Evolutionary conservation across 2,113 vertebrate genomes (phyloP).

Genomic region (Phasianus colchicus): DNA sequence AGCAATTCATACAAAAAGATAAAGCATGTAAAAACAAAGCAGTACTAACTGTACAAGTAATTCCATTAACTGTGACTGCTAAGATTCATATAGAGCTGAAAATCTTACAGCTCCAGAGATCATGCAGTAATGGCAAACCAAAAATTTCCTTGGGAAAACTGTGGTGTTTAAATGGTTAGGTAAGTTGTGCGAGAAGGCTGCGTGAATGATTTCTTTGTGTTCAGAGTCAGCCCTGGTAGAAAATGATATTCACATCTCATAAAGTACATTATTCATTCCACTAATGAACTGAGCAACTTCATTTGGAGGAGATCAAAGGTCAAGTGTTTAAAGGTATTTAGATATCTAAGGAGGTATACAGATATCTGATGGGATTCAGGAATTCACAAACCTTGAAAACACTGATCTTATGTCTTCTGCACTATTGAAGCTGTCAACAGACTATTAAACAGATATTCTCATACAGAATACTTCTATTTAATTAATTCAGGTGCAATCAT

Average conservation of each 20-base stretch:
- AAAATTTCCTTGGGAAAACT: background rate
- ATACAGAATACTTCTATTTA: constrained; percentile 43
- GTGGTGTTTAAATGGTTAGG: background rate
- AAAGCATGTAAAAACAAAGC: constrained; percentile 24
- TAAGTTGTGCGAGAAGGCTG: background rate
- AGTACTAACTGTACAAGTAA: background rate
- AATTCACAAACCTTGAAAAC: background rate
- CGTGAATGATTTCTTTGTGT: background rate
- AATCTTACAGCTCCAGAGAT: background rate
- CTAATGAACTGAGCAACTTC: constrained; percentile 24
- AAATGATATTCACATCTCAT: constrained; percentile 14
- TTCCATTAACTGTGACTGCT: background rate
- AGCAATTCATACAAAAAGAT: background rate
- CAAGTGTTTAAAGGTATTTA: constrained; percentile 29
- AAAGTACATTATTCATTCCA: constrained; percentile 16
- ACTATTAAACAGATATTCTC: constrained; percentile 37
- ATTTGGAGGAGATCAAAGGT: constrained; percentile 23
- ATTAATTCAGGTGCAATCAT: constrained; percentile 67
- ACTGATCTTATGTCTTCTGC: background rate
- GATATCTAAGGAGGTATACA: background rate
- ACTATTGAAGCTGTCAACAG: background rate
- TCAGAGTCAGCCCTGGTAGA: background rate
- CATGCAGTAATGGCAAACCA: background rate
- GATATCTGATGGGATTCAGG: constrained; percentile 8
- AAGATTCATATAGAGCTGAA: background rate